Conservation (phyloP, 64 coral and sea anemone genomes). For the Exaiptasia diaphana region DNA sequence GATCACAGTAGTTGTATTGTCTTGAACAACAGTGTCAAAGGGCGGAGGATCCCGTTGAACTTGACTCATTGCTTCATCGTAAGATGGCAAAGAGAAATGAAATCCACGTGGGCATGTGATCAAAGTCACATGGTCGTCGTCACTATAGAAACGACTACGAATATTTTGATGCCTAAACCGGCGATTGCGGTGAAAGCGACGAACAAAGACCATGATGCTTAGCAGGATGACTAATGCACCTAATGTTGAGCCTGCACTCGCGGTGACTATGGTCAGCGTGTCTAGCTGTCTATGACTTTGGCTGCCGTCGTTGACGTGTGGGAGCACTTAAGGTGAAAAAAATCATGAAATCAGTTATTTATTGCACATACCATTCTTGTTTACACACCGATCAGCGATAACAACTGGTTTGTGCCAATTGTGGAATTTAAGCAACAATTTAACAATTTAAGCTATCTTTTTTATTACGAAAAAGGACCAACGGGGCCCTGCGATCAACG, state of each 20-base stretch:
- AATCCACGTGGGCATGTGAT: constrained; percentile 66
- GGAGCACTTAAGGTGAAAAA: not conserved
- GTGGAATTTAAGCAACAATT: not conserved
- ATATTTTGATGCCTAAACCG: constrained; percentile 62
- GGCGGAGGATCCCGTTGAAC: constrained; percentile 60
- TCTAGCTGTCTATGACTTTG: constrained; percentile 44
- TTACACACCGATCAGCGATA: not conserved
- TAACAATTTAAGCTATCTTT: not conserved
- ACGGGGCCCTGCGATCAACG: too few species aligned
- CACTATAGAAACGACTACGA: constrained; percentile 67
- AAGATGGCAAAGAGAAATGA: constrained; percentile 80
- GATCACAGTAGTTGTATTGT: not conserved
- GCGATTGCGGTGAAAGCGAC: constrained; percentile 75
- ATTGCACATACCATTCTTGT: too few species aligned
- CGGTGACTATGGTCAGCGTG: constrained; percentile 83
- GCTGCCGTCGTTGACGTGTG: not conserved
- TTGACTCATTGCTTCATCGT: constrained; percentile 83
- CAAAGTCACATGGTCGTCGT: constrained; percentile 71
- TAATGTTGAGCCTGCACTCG: constrained; percentile 72
- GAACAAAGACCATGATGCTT: constrained; percentile 62
- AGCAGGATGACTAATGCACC: constrained; percentile 76
- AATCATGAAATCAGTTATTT: not conserved
- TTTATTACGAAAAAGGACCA: not conserved
- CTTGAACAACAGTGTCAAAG: constrained; percentile 70
- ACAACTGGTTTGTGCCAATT: not conserved